Percentiles rank a stretch among this genome's conserved stretches.
Conservation (phyloP, 2,797 vertebrate species). For the Enteromius afrohamiltoni region DNA sequence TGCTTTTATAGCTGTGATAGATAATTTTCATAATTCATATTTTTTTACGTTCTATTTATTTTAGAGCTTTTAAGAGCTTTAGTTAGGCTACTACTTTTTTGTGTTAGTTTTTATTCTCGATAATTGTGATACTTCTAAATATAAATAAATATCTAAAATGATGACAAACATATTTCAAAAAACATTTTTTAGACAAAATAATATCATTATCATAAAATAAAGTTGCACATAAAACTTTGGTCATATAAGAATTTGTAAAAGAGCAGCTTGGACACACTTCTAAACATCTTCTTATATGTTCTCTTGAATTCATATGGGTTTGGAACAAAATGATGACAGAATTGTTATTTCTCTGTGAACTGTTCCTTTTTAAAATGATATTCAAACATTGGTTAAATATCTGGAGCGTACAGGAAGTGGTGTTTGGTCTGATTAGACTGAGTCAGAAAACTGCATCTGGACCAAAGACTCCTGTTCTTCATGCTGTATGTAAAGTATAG, state of each 20-base stretch:
- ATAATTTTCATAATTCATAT: background rate
- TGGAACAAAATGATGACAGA: background rate
- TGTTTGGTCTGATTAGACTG: slow-evolving; percentile 49
- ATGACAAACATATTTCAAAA: background rate
- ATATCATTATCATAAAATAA: background rate
- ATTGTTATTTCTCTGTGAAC: background rate
- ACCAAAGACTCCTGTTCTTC: slow-evolving; percentile 62
- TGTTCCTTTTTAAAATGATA: background rate
- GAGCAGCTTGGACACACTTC: background rate
- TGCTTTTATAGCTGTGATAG: background rate
- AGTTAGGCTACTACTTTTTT: background rate
- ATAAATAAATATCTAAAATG: background rate
- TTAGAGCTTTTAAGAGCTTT: background rate
- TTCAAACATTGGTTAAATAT: background rate
- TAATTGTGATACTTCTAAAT: background rate
- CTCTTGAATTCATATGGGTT: background rate
- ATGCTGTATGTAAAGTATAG: slow-evolving; percentile 53
- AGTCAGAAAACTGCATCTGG: slow-evolving; percentile 77
- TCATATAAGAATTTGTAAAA: background rate
- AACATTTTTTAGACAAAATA: background rate
- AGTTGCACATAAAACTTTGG: background rate
- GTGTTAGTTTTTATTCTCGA: background rate
- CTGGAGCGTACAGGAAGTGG: background rate
- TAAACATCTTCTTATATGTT: background rate
- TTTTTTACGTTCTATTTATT: background rate